phyloP scores from a whole-genome alignment of 2,797 vertebrate species.

The Stomatorhinus walkeri region DNA sequence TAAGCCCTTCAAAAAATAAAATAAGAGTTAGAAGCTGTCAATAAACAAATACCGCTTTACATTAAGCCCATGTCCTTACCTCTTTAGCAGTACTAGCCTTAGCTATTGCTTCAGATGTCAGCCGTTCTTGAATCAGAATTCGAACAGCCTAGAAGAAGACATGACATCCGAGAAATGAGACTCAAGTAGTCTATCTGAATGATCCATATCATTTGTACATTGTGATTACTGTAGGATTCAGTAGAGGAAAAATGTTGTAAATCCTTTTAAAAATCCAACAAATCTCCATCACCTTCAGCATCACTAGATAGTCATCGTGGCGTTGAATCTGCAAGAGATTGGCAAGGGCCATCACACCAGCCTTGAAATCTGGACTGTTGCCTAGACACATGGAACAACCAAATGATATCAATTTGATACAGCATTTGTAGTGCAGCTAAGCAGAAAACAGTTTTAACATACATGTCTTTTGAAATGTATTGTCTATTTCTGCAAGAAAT shows the following conservation, averaged over 20 bases:
- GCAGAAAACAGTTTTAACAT: background rate
- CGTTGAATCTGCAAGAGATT: constrained; percentile 92
- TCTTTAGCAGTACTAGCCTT: constrained; percentile 83
- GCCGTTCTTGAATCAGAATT: constrained; percentile 88
- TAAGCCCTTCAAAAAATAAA: constrained; percentile 66
- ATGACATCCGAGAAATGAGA: background rate
- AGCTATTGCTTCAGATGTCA: constrained; percentile 82
- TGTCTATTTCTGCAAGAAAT: background rate
- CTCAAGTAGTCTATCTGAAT: background rate
- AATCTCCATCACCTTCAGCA: constrained; percentile 80
- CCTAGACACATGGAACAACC: constrained; percentile 50
- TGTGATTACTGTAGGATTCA: background rate
- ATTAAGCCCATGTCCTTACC: constrained; percentile 52
- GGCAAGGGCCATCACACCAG: constrained; percentile 83
- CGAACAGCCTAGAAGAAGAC: constrained; percentile 73
- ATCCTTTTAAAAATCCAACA: background rate
- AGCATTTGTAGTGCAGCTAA: background rate
- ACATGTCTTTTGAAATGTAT: background rate
- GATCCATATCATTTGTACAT: background rate
- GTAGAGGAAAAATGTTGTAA: background rate
- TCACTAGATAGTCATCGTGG: constrained; percentile 91
- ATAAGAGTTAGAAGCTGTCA: background rate
- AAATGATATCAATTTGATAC: background rate
- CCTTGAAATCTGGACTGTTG: constrained; percentile 90
- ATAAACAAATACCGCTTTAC: background rate